These are phyloP conservation scores for Ceratitis capitata DNA, from an alignment of 1,140 invertebrate genomes.

Conservation along the genomic window DNA sequence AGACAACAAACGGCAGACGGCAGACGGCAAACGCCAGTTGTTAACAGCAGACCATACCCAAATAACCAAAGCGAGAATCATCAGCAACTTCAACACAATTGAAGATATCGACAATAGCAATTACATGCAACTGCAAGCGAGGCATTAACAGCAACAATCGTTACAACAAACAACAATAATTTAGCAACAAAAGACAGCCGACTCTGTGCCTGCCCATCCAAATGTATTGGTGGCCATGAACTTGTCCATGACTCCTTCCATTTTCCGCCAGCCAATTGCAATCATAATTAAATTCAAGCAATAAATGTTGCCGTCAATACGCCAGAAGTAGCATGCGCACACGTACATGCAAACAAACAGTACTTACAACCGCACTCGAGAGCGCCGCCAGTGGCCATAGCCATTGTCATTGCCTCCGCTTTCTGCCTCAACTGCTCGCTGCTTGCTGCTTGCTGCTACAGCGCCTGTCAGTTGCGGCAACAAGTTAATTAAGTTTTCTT, in stretches of 20 bases:
- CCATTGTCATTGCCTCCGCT: neutral
- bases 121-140: neutral
- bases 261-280: conserved; percentile 30
- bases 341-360: too few species aligned
- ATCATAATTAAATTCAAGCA: conserved; percentile 31
- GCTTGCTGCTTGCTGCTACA: too few species aligned
- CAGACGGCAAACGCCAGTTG: neutral
- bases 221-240: conserved; percentile 23
- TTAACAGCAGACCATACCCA: too few species aligned
- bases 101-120: too few species aligned
- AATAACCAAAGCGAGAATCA: too few species aligned
- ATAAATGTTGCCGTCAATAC: conserved; percentile 20
- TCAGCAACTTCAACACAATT: too few species aligned
- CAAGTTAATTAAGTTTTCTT: conserved; percentile 25
- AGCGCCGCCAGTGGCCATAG: neutral
- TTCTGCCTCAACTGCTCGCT: neutral
- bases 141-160: neutral
- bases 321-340: neutral
- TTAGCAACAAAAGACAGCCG: neutral
- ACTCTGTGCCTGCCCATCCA: neutral
- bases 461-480: conserved; percentile 4
- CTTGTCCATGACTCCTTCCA: conserved; percentile 27
- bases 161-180: neutral
- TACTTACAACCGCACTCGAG: neutral
- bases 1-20: neutral